A percentile compares a stretch with the other conserved stretches of the same genome.
Conservation (phyloP, 1,140 invertebrate species). For the Eumaeus atala region DNA sequence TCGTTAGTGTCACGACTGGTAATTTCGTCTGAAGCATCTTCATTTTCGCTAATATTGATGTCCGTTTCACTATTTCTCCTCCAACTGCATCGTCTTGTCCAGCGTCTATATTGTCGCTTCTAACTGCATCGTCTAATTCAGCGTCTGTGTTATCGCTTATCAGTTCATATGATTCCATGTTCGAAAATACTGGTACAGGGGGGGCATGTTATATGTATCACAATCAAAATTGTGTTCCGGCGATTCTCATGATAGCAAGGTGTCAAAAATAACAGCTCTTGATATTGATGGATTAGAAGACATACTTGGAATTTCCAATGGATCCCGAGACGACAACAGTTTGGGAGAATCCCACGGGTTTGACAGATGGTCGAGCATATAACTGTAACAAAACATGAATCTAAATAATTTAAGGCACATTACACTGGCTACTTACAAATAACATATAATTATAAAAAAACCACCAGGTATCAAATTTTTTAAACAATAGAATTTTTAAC, state of each 20-base stretch:
- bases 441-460: neutral
- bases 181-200: constrained; percentile 11
- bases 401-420: neutral
- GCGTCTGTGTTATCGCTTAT: too few species aligned
- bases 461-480: too few species aligned
- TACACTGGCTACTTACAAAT: too few species aligned
- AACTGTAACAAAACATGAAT: constrained; percentile 7
- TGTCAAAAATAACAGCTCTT: constrained; percentile 10
- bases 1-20: too few species aligned
- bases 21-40: too few species aligned
- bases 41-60: too few species aligned
- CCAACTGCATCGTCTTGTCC: too few species aligned
- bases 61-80: too few species aligned
- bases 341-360: neutral
- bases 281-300: constrained; percentile 10
- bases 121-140: too few species aligned
- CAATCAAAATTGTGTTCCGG: constrained; percentile 11
- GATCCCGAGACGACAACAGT: constrained; percentile 6
- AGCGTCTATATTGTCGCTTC: too few species aligned
- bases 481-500: too few species aligned
- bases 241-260: constrained; percentile 7
- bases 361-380: neutral
- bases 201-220: constrained; percentile 11
- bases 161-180: constrained; percentile 9
- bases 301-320: constrained; percentile 11